These are phyloP conservation scores for Embiotoca jacksoni DNA, from an alignment of 2,113 vertebrate species.

Conservation along the genomic window DNA sequence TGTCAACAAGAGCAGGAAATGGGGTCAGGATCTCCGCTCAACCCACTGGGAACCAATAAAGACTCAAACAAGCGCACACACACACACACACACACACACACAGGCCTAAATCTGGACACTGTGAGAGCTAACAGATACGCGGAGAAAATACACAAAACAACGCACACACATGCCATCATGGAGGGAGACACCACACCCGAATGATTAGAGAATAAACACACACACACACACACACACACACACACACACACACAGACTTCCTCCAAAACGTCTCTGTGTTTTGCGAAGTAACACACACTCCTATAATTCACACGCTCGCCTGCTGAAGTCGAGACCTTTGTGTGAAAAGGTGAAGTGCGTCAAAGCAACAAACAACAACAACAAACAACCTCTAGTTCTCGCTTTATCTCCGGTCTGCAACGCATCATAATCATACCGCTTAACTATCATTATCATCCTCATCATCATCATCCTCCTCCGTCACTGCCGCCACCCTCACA, in stretches of 20 bases:
- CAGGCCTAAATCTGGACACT: background rate
- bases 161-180: background rate
- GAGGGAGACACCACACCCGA: background rate
- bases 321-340: constrained; percentile 42
- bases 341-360: constrained; percentile 57
- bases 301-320: background rate
- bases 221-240: too few relatives aligned
- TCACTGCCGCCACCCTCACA: constrained; percentile 33
- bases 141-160: background rate
- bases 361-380: constrained; percentile 44
- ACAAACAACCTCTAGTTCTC: constrained; percentile 39
- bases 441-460: constrained; percentile 36
- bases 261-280: constrained; percentile 15
- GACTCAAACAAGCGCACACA: constrained; percentile 27
- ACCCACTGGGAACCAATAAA: constrained; percentile 66
- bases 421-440: constrained; percentile 38
- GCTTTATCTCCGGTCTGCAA: background rate
- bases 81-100: background rate
- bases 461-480: constrained; percentile 21
- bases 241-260: too few relatives aligned
- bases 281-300: constrained; percentile 8
- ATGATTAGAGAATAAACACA: background rate
- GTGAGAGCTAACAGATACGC: background rate
- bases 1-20: constrained; percentile 72
- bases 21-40: constrained; percentile 69